Base-by-base conservation (phyloP, 1,140 invertebrate species). In the Drosophila dunni region DNA sequence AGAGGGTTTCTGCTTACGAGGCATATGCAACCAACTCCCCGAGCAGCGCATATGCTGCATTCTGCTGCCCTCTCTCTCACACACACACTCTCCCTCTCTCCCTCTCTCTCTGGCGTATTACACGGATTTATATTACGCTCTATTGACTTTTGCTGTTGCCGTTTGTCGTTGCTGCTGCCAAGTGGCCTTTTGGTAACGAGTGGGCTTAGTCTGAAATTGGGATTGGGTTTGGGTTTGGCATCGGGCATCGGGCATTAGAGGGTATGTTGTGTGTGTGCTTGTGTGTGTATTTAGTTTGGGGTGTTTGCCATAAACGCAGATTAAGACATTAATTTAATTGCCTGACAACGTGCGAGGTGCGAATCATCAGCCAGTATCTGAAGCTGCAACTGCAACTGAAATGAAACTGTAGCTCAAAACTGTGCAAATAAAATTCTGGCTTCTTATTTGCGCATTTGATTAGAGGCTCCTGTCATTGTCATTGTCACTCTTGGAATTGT, bases 321-420 rank as follows among this genome's bases (percentile, higher is more conserved):
- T 89, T 89, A 89, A 81, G 85, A 89, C 84, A 89, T 89, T 89
- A 90, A 90, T 89, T 90, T 89, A 89, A 89, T 89, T 89, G 84
- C 84, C 71, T 67, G 75, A 69, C 56, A 74, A 40, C 63, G 56
- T 63, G 56, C 56, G 65, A 80, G 75, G 75, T 80, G 78, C 63
- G 74, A 71, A 62, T 58, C 4, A 40, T 56, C 15, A 38, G 24
- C 3, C 3, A 29, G 24, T 5, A 29, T 29, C 24, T 6, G 24
- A 29, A 29, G 24, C 6, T 29, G 24, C 6, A 29, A 29, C 24
- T 5, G 15, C 17, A 67, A 24, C 29, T 24, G 2, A 20, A 17
- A 17, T 44, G 15, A 29, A 67, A 24, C 29, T 24, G 2, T 17
- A 48, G 20, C 45, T 20, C 15, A 36, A 17, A 66, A 46, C 40